Evolutionary conservation across 2,797 vertebrate genomes (phyloP).

Genomic region (Lutra lutra): DNA sequence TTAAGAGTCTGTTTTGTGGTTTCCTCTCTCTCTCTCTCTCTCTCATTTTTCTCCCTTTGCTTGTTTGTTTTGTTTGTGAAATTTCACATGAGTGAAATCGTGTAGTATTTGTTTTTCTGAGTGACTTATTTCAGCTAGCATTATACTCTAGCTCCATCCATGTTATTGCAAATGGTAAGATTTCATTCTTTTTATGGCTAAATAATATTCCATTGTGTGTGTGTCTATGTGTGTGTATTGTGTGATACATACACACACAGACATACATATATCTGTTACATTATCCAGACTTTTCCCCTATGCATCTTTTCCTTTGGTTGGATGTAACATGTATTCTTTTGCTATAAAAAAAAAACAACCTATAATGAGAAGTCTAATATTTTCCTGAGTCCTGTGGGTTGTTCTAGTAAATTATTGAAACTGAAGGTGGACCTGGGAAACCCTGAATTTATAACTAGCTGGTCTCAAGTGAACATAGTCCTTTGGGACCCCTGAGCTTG

Average conservation of each 20-base stretch:
- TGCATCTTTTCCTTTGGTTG: slow-evolving; percentile 15
- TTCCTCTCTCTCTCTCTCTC: not conserved
- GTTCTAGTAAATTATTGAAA: not conserved
- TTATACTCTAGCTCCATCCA: not conserved
- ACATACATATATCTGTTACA: not conserved
- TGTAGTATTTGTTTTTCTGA: not conserved
- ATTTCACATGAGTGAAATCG: not conserved
- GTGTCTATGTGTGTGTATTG: too few species aligned
- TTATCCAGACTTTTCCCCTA: not conserved
- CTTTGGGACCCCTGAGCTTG: not conserved
- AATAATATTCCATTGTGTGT: not conserved
- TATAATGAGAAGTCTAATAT: not conserved
- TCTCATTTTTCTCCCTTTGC: not conserved
- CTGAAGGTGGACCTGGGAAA: not conserved
- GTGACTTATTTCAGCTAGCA: not conserved
- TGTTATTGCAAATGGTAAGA: not conserved
- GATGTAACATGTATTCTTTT: not conserved
- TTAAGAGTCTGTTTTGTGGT: not conserved
- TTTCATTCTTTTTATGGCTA: not conserved
- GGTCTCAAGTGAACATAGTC: not conserved
- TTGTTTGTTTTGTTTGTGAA: not conserved
- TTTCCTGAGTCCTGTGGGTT: not conserved
- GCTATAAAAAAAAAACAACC: not conserved
- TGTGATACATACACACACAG: too few species aligned
- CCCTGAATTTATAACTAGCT: not conserved